Evolutionary conservation across 2,797 vertebrate genomes (phyloP).

Genomic region (Gastrophryne carolinensis): DNA sequence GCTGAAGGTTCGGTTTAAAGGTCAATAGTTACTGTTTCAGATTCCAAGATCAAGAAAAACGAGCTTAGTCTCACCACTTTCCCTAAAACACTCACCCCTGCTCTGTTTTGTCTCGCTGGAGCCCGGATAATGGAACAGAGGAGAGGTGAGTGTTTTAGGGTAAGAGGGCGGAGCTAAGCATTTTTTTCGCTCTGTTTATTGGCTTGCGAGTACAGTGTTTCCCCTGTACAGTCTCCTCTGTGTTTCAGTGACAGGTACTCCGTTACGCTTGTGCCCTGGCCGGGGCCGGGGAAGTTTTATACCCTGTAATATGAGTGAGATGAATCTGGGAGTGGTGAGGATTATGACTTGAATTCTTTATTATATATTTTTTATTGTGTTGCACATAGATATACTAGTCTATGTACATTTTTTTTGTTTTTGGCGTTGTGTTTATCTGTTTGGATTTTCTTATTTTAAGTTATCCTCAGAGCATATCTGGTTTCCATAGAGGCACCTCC

Average conservation of each 20-base stretch:
- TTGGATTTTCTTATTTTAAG: constrained; percentile 68
- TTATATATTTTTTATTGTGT: constrained; percentile 72
- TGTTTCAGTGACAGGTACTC: background rate
- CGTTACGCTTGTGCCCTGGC: constrained; percentile 72
- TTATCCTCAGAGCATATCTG: constrained; percentile 42
- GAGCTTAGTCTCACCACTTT: no score
- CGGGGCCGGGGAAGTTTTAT: constrained; percentile 68
- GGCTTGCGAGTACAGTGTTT: no score
- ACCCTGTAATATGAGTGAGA: constrained; percentile 73
- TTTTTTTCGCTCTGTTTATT: no score
- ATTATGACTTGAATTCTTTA: constrained; percentile 82
- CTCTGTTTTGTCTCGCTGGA: no score
- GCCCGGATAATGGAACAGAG: no score
- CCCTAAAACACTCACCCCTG: no score
- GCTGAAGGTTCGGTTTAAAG: no score
- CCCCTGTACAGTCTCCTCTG: background rate
- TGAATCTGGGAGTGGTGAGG: constrained; percentile 74
- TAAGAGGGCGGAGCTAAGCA: no score
- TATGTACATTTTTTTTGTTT: constrained; percentile 75
- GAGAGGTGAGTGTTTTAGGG: no score
- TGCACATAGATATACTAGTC: constrained; percentile 82
- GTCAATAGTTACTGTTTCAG: no score
- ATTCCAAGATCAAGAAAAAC: no score
- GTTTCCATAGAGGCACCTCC: background rate
- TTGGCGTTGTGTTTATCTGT: constrained; percentile 81